These are phyloP conservation scores for Lates japonicus DNA, from an alignment of 2,797 vertebrate genomes.

Conservation along the genomic window DNA sequence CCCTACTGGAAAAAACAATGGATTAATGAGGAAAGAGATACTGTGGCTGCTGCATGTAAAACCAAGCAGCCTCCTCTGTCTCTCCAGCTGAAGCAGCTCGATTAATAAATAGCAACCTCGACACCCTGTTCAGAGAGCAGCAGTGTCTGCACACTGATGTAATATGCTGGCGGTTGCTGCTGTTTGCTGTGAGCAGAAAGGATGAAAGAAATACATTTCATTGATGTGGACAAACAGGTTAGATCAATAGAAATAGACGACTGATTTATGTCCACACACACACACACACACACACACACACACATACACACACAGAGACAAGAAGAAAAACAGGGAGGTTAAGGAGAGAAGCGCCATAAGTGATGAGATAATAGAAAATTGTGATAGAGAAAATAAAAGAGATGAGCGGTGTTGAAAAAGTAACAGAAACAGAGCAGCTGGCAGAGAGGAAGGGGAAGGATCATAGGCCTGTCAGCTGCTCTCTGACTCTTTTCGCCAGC, in stretches of 20 bases:
- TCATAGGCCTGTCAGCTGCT: conserved; percentile 59
- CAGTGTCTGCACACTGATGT: not conserved
- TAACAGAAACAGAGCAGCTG: conserved; percentile 11
- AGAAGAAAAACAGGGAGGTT: not conserved
- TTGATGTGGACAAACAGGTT: conserved; percentile 61
- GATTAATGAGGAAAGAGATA: conserved; percentile 9
- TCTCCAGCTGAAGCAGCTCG: conserved; percentile 21
- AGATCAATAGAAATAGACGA: conserved; percentile 73
- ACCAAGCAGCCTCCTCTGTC: conserved; percentile 11
- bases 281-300: not conserved
- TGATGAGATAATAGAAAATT: conserved; percentile 25
- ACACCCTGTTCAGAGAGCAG: conserved; percentile 13
- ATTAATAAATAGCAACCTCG: not conserved
- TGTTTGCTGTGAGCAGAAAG: conserved; percentile 10
- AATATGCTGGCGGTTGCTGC: conserved; percentile 9
- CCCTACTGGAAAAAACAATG: not conserved
- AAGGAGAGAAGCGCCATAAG: not conserved
- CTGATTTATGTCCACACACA: conserved; percentile 45
- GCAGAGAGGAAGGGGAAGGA: not conserved
- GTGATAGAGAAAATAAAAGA: conserved; percentile 2
- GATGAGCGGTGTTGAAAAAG: conserved; percentile 3
- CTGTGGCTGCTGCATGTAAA: conserved; percentile 9
- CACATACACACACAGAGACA: not conserved
- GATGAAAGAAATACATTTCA: conserved; percentile 61
- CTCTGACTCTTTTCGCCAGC: conserved; percentile 20